Base-by-base conservation (phyloP, 2,888 invertebrate genomes). In the Torymus texanus region DNA sequence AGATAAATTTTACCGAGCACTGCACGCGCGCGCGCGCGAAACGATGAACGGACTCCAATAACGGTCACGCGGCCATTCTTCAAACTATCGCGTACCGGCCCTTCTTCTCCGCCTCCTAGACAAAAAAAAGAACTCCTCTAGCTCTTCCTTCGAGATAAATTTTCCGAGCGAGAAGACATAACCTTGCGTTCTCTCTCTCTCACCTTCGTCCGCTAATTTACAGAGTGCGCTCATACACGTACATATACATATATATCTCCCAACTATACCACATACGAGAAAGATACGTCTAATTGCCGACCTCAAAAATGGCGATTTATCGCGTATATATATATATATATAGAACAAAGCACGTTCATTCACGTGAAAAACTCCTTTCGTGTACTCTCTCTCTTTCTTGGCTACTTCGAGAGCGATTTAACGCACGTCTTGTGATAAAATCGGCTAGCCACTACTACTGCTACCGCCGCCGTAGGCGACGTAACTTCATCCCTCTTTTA, bases 401-500 rank as follows among this genome's bases (percentile, higher is more conserved):
- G 4, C 29, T 3, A 29, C 29, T 3, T 29, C 29, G 5, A 29
- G 29, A 29, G 70, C 58, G 76, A 75, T 56, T 53, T 62, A 65
- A 62, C 29, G 29, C 53, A 56, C 13, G 24, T 59, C 16, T 11
- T 16, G 55, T 72, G 71, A 75, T 62, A 80, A 75, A 70, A 72
- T 74, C 68, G 66, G 59, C 62, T 56, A 72, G 82, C 77, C 78
- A 79, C 21, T 21, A 21, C 74, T 21, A 2, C 21, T 21, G 81
- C 79, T 68, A 73, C 80, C 73, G 79, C 79, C 55, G 61, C 84
- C 81, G 79, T 78, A 81, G 83, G 83, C 85, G 84, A 84, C 85
- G 87, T 87, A 88, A 88, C 88, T 87, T 86, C 85, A 85, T 86
- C 84, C 84, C 85, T 87, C 21, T 88, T 88, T 88, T 87, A 88